Conservation (phyloP, 1,140 invertebrate genomes). For the Heliconius himera region DNA sequence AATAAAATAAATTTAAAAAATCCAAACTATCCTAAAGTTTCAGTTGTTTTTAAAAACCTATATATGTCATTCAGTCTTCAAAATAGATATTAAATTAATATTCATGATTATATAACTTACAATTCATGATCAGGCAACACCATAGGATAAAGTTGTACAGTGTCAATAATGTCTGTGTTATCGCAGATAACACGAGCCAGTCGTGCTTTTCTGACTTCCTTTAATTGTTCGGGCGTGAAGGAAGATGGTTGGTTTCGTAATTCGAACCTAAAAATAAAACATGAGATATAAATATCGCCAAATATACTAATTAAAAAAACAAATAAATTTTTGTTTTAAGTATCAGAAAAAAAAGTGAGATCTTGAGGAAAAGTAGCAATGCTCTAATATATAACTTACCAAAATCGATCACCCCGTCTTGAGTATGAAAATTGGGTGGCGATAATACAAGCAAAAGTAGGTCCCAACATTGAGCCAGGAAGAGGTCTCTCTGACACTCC, state of each 20-base stretch:
- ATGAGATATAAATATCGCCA: not conserved
- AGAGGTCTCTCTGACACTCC: slow-evolving; percentile 95
- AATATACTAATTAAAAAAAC: not conserved
- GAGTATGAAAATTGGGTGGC: slow-evolving; percentile 97
- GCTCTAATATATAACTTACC: slow-evolving; percentile 78
- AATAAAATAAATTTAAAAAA: too few relatives aligned
- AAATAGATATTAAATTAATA: not conserved
- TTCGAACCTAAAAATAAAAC: slow-evolving; percentile 86
- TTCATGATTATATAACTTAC: slow-evolving; percentile 83
- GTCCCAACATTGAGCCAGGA: slow-evolving; percentile 94
- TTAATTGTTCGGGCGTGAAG: slow-evolving; percentile 94
- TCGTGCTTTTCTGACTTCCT: slow-evolving; percentile 93
- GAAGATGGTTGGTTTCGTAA: slow-evolving; percentile 95
- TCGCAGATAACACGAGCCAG: slow-evolving; percentile 96
- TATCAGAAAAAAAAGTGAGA: not conserved
- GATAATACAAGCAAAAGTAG: slow-evolving; percentile 97
- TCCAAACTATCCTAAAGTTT: not conserved
- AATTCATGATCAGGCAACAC: slow-evolving; percentile 95
- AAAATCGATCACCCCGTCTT: slow-evolving; percentile 96
- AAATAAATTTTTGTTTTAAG: not conserved
- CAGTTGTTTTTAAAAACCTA: not conserved
- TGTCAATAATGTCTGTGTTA: slow-evolving; percentile 95
- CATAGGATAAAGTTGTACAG: slow-evolving; percentile 97
- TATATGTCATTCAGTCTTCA: too few relatives aligned
- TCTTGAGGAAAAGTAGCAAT: not conserved